Percentiles rank a stretch among this genome's conserved stretches.
phyloP scores from a whole-genome alignment of 2,888 invertebrate genomes.

The Tetragnatha montana region DNA sequence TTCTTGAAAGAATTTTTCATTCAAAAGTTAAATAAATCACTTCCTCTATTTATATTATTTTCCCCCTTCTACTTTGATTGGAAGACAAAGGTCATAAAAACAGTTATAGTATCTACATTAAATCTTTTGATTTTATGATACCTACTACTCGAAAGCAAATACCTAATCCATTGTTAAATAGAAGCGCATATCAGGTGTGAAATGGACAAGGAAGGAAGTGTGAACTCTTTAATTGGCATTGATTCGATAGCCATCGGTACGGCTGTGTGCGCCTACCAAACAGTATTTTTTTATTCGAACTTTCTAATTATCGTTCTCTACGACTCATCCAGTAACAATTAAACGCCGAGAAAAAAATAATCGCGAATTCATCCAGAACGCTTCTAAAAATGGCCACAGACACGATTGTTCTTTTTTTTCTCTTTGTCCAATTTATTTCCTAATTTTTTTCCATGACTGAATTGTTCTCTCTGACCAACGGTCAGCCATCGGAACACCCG shows the following conservation, averaged over 20 bases:
- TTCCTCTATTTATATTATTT: too few species aligned
- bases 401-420: constrained; percentile 4
- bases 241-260: not conserved
- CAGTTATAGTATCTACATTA: too few species aligned
- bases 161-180: too few species aligned
- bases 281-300: not conserved
- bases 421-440: constrained; percentile 13
- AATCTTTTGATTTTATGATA: too few species aligned
- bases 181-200: not conserved
- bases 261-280: not conserved
- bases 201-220: not conserved
- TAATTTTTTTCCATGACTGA: not conserved
- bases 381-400: constrained; percentile 11
- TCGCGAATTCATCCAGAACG: constrained; percentile 41
- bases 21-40: too few species aligned
- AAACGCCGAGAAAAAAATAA: not conserved
- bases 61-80: too few species aligned
- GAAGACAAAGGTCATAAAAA: too few species aligned
- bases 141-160: too few species aligned
- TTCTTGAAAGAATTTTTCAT: too few species aligned
- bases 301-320: constrained; percentile 19
- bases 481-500: constrained; percentile 13
- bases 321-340: constrained; percentile 1
- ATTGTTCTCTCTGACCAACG: constrained; percentile 1
- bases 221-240: constrained; percentile 9